A percentile compares a stretch with the other conserved stretches of the same genome.
phyloP scores from a whole-genome alignment of 2,888 invertebrate species.

The Brenthis ino region DNA sequence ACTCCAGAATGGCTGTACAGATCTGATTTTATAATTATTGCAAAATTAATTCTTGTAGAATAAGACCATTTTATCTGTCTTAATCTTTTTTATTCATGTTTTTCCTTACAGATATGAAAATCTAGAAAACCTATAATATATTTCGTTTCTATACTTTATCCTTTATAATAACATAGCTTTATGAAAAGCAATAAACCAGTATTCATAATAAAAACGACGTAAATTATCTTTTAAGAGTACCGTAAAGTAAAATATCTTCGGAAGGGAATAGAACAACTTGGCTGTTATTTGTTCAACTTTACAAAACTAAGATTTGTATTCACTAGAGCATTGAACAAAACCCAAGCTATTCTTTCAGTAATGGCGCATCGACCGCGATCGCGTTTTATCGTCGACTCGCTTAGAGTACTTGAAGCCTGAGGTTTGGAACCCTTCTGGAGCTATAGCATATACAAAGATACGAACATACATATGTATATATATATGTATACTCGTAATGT shows the following conservation, averaged over 20 bases:
- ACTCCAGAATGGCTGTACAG: no score
- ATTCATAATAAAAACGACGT: not conserved
- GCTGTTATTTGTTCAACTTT: slow-evolving; percentile 11
- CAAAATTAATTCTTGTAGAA: no score
- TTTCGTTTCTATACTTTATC: not conserved
- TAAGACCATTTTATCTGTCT: no score
- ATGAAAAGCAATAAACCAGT: slow-evolving; percentile 7
- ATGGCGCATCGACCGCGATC: slow-evolving; percentile 20
- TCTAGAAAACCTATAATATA: not conserved
- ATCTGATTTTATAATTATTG: no score
- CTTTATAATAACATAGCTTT: not conserved
- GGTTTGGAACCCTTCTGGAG: not conserved
- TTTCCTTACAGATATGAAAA: no score
- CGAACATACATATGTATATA: not conserved
- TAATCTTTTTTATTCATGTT: no score
- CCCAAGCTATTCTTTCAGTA: slow-evolving; percentile 8
- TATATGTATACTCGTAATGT: slow-evolving; percentile 4
- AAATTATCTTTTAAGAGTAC: slow-evolving; percentile 11
- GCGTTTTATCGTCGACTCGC: slow-evolving; percentile 13
- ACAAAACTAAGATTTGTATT: slow-evolving; percentile 18
- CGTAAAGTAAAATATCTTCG: slow-evolving; percentile 1
- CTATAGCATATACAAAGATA: not conserved
- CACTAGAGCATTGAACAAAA: slow-evolving; percentile 1
- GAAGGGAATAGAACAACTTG: slow-evolving; percentile 8
- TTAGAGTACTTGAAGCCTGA: slow-evolving; percentile 1